A percentile compares a stretch with the other conserved stretches of the same genome.
Evolutionary conservation across 2,888 invertebrate species (phyloP).

Genomic region (Trichopria drosophilae): DNA sequence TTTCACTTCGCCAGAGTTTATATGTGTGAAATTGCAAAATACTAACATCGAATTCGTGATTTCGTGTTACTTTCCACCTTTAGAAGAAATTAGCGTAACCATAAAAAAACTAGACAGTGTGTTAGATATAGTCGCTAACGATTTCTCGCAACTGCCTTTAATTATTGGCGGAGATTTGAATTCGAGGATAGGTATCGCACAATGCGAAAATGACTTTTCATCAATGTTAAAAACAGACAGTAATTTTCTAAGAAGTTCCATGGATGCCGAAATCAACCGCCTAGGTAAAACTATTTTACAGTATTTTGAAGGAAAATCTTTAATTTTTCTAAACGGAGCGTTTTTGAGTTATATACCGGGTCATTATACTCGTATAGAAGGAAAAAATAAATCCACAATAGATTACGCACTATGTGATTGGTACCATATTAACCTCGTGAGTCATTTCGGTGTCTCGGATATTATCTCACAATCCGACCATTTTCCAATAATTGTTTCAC

Average conservation of each 20-base stretch:
- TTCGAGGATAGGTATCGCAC: no score
- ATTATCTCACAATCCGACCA: neutral
- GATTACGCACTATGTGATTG: neutral
- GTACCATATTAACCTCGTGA: neutral
- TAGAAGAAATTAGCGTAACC: neutral
- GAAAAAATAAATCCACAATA: neutral
- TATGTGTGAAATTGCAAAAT: neutral
- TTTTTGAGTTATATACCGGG: neutral
- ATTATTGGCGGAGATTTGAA: neutral
- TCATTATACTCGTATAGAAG: neutral
- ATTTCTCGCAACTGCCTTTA: neutral
- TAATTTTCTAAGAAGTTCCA: neutral
- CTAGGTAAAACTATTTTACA: neutral
- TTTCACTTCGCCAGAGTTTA: neutral
- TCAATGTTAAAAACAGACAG: neutral
- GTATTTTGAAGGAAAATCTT: neutral
- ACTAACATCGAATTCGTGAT: neutral
- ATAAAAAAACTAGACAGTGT: neutral
- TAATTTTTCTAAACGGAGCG: neutral
- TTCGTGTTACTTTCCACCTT: neutral
- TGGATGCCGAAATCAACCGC: neutral
- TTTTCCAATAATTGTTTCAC: neutral
- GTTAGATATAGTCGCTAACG: neutral
- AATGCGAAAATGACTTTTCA: neutral
- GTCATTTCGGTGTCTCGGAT: neutral